Evolutionary conservation across 1,140 invertebrate species (phyloP).

Genomic region (Elysia chlorotica): DNA sequence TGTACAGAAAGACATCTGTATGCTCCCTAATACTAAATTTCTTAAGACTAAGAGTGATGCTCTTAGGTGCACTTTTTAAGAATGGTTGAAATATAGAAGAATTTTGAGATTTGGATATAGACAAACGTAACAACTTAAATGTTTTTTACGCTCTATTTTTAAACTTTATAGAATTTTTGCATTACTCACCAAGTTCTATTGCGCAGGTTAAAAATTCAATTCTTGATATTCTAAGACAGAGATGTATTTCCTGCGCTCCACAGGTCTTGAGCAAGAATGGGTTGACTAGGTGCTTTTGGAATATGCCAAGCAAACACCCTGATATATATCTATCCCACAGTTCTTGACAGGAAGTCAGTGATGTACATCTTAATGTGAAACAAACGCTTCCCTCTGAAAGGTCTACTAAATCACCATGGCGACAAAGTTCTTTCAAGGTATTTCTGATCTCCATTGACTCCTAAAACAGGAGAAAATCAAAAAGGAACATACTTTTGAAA

Average conservation of each 20-base stretch:
- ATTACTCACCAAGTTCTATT: constrained; percentile 10
- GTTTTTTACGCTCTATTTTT: neutral
- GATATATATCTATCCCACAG: constrained; percentile 40
- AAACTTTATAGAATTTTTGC: neutral
- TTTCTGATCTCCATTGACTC: constrained; percentile 45
- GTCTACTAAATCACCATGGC: constrained; percentile 37
- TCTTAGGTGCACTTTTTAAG: neutral
- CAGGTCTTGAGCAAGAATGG: constrained; percentile 22
- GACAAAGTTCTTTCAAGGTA: constrained; percentile 45
- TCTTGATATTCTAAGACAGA: constrained; percentile 35
- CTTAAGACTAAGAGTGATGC: neutral
- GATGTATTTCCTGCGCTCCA: constrained; percentile 24
- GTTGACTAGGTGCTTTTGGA: constrained; percentile 35
- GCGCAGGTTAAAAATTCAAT: constrained; percentile 38
- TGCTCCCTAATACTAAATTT: neutral
- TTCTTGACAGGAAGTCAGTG: constrained; percentile 26
- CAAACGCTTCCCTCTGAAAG: constrained; percentile 41
- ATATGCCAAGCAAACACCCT: constrained; percentile 28
- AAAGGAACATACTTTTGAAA: too few species aligned
- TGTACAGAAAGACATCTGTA: neutral
- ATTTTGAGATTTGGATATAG: neutral
- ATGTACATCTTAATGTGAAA: constrained; percentile 33
- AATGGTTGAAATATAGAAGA: neutral
- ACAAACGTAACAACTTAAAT: neutral
- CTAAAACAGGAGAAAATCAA: neutral